These are phyloP conservation scores for Cotesia vestalis DNA, from an alignment of 1,140 invertebrate species.

Conservation along the genomic window DNA sequence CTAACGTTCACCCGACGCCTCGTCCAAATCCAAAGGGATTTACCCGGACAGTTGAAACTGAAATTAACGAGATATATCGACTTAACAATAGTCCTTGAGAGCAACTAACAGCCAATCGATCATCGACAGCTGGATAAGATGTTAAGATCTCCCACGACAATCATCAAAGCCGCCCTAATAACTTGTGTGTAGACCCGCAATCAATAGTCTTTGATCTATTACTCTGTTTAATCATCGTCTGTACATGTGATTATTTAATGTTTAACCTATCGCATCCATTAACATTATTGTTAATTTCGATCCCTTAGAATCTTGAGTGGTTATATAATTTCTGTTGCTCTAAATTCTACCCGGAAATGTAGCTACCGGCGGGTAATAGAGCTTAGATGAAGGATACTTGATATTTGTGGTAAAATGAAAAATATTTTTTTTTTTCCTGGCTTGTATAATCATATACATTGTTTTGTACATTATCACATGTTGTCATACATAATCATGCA, in stretches of 20 bases:
- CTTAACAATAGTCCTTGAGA: conserved; percentile 14
- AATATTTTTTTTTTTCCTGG: no score
- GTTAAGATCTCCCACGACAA: conserved; percentile 20
- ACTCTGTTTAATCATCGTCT: not conserved
- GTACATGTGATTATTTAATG: not conserved
- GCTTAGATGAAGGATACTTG: no score
- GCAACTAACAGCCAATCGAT: conserved; percentile 13
- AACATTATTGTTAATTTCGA: no score
- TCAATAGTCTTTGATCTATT: conserved; percentile 10
- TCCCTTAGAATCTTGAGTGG: no score
- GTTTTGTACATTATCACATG: no score
- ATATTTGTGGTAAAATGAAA: no score
- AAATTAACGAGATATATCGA: conserved; percentile 23
- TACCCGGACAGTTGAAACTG: not conserved
- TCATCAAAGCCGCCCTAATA: conserved; percentile 22
- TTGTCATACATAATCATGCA: no score
- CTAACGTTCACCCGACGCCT: conserved; percentile 4
- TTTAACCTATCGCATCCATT: no score
- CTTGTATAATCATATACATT: no score
- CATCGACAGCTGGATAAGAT: conserved; percentile 14
- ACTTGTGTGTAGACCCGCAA: not conserved
- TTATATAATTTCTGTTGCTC: no score
- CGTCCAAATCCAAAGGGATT: conserved; percentile 19
- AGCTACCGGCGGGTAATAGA: no score
- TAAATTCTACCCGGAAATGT: no score